Percentiles rank a stretch among this genome's conserved stretches.
Evolutionary conservation across 2,797 vertebrate genomes (phyloP).

Genomic region (Neosilurus mollespiculum): DNA sequence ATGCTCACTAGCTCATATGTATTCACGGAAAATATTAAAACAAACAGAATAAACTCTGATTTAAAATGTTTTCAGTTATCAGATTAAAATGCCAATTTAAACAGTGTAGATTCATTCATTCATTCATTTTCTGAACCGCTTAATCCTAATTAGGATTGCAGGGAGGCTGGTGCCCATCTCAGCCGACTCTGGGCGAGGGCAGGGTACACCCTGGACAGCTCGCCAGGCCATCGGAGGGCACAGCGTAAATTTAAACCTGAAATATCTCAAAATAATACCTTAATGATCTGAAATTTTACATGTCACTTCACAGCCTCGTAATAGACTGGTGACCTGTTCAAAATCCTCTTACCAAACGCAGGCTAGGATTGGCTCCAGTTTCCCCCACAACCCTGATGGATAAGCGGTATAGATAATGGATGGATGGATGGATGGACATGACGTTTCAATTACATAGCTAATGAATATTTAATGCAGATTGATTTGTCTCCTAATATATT

Average conservation of each 20-base stretch:
- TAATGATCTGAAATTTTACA: background rate
- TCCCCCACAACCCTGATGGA: no score
- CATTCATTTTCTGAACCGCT: background rate
- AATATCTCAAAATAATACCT: background rate
- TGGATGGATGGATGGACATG: no score
- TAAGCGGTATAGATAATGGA: no score
- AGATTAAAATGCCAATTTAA: background rate
- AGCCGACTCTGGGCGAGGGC: no score
- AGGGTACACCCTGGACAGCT: no score
- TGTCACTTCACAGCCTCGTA: no score
- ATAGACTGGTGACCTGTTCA: no score
- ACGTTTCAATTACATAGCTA: background rate
- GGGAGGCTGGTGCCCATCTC: no score
- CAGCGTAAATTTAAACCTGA: background rate
- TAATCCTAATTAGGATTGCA: no score
- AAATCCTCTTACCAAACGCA: no score
- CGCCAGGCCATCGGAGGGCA: background rate
- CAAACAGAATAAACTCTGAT: background rate
- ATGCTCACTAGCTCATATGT: background rate
- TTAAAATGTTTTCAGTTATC: background rate
- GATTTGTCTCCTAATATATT: background rate
- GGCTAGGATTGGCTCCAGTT: no score
- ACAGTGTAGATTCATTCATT: background rate
- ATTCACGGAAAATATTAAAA: background rate
- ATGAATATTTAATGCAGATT: background rate